These are phyloP conservation scores for Dyspetes luteomarginatus DNA, from an alignment of 2,888 invertebrate genomes.

Conservation along the genomic window DNA sequence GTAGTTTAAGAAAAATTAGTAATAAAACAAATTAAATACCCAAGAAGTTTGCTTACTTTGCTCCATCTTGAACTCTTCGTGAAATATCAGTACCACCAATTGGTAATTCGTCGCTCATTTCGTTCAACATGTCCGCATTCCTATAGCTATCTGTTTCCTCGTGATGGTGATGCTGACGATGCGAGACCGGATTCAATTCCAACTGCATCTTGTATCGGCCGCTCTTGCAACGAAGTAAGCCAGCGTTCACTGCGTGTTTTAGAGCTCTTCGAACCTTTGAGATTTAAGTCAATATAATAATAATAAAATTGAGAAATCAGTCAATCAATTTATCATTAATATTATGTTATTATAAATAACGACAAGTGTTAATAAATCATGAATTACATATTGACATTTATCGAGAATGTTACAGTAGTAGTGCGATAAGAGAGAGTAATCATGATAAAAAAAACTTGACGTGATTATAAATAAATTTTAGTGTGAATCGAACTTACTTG, in stretches of 20 bases:
- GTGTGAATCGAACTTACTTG: conserved; percentile 70
- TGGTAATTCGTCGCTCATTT: conserved; percentile 41
- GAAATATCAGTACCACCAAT: conserved; percentile 41
- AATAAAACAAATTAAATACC: not conserved
- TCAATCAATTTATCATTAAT: not conserved
- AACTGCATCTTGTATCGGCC: conserved; percentile 76
- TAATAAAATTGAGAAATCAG: not conserved
- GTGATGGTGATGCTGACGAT: conserved; percentile 35
- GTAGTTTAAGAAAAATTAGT: not conserved
- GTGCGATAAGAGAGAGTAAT: not conserved
- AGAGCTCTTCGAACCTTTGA: conserved; percentile 75
- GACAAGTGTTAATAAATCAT: not conserved
- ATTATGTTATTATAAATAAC: not conserved
- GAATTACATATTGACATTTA: not conserved
- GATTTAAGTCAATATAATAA: not conserved
- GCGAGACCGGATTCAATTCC: conserved; percentile 64
- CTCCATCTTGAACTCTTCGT: conserved; percentile 46
- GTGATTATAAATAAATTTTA: not conserved
- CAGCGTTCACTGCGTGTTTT: conserved; percentile 76
- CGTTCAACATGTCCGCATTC: not conserved
- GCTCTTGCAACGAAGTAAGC: conserved; percentile 72
- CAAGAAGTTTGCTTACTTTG: conserved; percentile 20
- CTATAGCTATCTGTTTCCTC: conserved; percentile 30
- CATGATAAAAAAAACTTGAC: not conserved
- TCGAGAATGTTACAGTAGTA: not conserved